Percentiles rank a stretch among this genome's conserved stretches.
Evolutionary conservation across 1,140 invertebrate species (phyloP).

Genomic region (Phymastichus coffea): DNA sequence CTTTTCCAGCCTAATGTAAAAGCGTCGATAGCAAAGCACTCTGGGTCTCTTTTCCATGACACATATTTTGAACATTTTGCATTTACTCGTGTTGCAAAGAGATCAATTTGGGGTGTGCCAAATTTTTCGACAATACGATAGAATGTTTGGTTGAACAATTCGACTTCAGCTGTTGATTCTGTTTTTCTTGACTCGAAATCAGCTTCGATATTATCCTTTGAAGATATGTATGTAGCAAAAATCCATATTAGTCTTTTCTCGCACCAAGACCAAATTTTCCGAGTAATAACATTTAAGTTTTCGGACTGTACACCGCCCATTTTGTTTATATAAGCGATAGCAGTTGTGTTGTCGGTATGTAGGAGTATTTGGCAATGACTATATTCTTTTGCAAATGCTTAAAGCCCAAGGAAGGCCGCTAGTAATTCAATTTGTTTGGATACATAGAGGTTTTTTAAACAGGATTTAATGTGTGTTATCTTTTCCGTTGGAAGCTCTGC

Average conservation of each 20-base stretch:
- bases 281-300: slow-evolving; percentile 16
- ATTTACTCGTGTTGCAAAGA: not conserved
- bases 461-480: not conserved
- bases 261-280: slow-evolving; percentile 20
- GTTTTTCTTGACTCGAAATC: not conserved
- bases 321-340: slow-evolving; percentile 28
- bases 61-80: slow-evolving; percentile 20
- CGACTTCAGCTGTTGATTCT: slow-evolving; percentile 6
- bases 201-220: slow-evolving; percentile 22
- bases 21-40: not conserved
- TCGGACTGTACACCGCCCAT: slow-evolving; percentile 31
- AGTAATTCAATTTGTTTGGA: slow-evolving; percentile 6
- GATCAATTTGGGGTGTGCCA: slow-evolving; percentile 34
- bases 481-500: not conserved
- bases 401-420: slow-evolving; percentile 1
- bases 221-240: slow-evolving; percentile 15
- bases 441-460: not conserved
- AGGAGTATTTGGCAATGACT: slow-evolving; percentile 24
- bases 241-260: slow-evolving; percentile 9
- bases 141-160: slow-evolving; percentile 15
- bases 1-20: not conserved
- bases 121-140: slow-evolving; percentile 26
- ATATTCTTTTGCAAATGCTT: not conserved
- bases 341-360: slow-evolving; percentile 32
- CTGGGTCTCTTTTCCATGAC: slow-evolving; percentile 31